Evolutionary conservation across 2,888 invertebrate species (phyloP).

Genomic region (Drosophila kanekoi): DNA sequence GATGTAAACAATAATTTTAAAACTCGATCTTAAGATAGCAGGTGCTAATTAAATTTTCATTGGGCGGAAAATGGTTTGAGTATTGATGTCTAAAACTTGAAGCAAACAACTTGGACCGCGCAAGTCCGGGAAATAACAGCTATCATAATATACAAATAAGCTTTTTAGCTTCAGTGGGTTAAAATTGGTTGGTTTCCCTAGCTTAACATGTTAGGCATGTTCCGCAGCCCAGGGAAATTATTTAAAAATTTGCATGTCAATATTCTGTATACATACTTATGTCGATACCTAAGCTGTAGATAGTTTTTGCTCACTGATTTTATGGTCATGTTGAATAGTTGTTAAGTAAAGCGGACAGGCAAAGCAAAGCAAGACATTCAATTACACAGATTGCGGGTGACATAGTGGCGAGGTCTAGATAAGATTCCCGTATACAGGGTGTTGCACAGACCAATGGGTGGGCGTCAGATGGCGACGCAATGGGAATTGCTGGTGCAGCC

Average conservation of each 20-base stretch:
- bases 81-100: too few species aligned
- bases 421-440: constrained; percentile 69
- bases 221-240: background rate
- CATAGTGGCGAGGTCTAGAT: constrained; percentile 54
- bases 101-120: too few species aligned
- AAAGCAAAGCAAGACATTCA: constrained; percentile 52
- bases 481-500: constrained; percentile 32
- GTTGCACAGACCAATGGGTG: background rate
- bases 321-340: constrained; percentile 11
- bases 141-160: too few species aligned
- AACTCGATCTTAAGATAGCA: too few species aligned
- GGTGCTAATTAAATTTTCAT: too few species aligned
- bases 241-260: background rate
- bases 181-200: too few species aligned
- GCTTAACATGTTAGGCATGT: background rate
- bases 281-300: constrained; percentile 2
- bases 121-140: too few species aligned
- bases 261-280: background rate
- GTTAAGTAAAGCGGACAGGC: constrained; percentile 2
- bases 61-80: too few species aligned
- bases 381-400: constrained; percentile 68
- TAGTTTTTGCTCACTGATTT: constrained; percentile 4
- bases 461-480: background rate
- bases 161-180: too few species aligned
- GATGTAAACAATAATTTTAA: too few species aligned